These are phyloP conservation scores for Agrochola lota DNA, from an alignment of 2,888 invertebrate genomes.

Conservation along the genomic window DNA sequence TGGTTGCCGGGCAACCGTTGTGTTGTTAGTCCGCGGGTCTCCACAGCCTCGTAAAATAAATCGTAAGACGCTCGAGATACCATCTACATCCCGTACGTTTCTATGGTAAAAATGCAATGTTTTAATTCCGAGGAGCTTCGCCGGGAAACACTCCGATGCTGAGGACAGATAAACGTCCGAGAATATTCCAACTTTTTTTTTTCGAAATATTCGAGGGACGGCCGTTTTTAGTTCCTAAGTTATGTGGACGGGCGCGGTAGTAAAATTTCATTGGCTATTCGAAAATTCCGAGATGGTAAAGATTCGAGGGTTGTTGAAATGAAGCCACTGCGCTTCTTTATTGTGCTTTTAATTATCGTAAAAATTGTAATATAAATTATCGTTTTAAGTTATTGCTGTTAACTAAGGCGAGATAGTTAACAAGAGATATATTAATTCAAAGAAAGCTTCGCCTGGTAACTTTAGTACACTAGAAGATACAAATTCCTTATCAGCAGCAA, in stretches of 20 bases:
- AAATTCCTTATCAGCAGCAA: slow-evolving; percentile 9
- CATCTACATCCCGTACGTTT: slow-evolving; percentile 72
- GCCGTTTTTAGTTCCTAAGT: slow-evolving; percentile 74
- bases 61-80: slow-evolving; percentile 72
- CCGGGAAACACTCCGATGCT: slow-evolving; percentile 80
- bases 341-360: slow-evolving; percentile 59
- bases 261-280: slow-evolving; percentile 81
- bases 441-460: neutral
- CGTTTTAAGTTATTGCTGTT: slow-evolving; percentile 37
- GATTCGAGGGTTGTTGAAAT: slow-evolving; percentile 72
- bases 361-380: slow-evolving; percentile 56
- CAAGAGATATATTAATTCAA: slow-evolving; percentile 40
- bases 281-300: slow-evolving; percentile 71
- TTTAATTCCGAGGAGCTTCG: slow-evolving; percentile 83
- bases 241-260: slow-evolving; percentile 78
- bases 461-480: neutral
- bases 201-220: slow-evolving; percentile 66
- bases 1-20: slow-evolving; percentile 27
- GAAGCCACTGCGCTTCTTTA: slow-evolving; percentile 76
- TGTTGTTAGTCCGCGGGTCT: slow-evolving; percentile 40
- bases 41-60: slow-evolving; percentile 75
- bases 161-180: slow-evolving; percentile 70
- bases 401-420: slow-evolving; percentile 16
- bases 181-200: slow-evolving; percentile 70
- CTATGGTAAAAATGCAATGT: slow-evolving; percentile 85